Conservation (phyloP, 2,113 vertebrate genomes). For the Toxotes jaculatrix region DNA sequence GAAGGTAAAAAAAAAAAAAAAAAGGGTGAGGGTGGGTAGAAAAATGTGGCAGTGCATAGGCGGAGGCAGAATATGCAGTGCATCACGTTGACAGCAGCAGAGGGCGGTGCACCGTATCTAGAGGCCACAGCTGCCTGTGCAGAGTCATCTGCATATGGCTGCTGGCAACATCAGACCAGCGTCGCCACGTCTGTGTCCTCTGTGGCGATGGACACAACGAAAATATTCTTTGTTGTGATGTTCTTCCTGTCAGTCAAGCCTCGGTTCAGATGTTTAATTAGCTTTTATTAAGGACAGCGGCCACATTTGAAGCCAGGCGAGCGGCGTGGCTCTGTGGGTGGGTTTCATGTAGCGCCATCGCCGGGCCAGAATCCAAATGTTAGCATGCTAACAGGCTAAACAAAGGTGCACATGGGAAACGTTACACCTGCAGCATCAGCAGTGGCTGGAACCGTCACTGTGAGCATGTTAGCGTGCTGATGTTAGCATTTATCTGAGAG, state of each 20-base stretch:
- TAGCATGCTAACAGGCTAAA: neutral
- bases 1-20: constrained; percentile 59
- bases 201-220: constrained; percentile 5
- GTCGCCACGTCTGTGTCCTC: constrained; percentile 28
- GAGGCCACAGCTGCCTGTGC: constrained; percentile 71
- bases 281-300: constrained; percentile 32
- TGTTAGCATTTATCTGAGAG: no score
- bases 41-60: constrained; percentile 20
- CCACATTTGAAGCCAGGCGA: neutral
- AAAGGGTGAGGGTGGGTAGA: neutral
- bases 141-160: constrained; percentile 56
- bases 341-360: no score
- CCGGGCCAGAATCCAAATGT: neutral
- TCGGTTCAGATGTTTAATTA: constrained; percentile 67
- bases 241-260: constrained; percentile 69
- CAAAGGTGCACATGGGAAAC: no score
- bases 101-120: constrained; percentile 56
- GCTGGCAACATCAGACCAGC: constrained; percentile 31
- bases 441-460: no score
- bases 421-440: no score
- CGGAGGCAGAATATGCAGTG: constrained; percentile 23
- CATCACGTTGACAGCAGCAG: constrained; percentile 8
- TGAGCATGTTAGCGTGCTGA: no score
- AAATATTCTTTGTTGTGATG: constrained; percentile 42
- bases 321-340: neutral